Conservation (phyloP, 2,113 vertebrate genomes). For the Siniperca knerii region DNA sequence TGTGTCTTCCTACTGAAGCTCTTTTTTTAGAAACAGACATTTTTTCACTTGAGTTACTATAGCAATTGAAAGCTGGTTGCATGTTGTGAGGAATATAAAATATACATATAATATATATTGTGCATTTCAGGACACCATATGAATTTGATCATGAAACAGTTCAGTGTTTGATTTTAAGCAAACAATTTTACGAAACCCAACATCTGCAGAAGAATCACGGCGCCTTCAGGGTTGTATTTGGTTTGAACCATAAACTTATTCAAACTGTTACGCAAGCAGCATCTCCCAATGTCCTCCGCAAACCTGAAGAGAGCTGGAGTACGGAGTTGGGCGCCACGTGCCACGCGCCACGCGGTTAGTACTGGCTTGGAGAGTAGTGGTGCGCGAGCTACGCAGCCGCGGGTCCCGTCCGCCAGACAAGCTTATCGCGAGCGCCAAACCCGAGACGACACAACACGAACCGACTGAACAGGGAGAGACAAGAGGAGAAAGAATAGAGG, state of each 20-base stretch:
- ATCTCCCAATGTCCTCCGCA: background rate
- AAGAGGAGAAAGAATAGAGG: slow-evolving; percentile 1
- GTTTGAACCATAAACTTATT: background rate
- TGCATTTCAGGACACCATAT: background rate
- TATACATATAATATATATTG: background rate
- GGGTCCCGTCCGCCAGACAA: slow-evolving; percentile 12
- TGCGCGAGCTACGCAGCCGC: slow-evolving; percentile 29
- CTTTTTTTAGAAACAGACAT: no score
- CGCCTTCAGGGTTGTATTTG: background rate
- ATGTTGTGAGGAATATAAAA: background rate
- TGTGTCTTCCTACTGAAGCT: background rate
- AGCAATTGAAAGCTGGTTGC: background rate
- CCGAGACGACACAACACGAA: slow-evolving; percentile 31
- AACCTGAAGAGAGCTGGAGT: slow-evolving; percentile 40
- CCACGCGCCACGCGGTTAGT: slow-evolving; percentile 34
- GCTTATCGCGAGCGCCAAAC: slow-evolving; percentile 54
- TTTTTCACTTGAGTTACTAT: background rate
- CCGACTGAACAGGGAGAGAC: background rate
- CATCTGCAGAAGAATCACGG: background rate
- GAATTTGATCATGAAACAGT: background rate
- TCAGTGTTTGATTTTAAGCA: background rate
- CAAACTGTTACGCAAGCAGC: background rate
- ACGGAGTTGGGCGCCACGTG: slow-evolving; percentile 38
- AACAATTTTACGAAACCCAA: background rate
- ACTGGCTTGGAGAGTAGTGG: slow-evolving; percentile 25